Conservation (phyloP, 1,140 invertebrate genomes). For the Diuraphis noxia region DNA sequence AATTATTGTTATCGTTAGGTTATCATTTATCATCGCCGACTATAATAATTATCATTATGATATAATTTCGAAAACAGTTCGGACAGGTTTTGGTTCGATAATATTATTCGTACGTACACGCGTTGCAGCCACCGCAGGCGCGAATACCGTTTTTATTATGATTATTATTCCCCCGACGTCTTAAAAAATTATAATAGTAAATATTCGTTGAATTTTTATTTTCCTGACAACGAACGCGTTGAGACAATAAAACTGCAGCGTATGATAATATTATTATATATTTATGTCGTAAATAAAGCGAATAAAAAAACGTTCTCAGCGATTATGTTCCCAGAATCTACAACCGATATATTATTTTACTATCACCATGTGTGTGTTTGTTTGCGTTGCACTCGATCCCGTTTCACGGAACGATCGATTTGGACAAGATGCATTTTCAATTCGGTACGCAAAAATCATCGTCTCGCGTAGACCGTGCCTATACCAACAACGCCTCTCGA, state of each 20-base stretch:
- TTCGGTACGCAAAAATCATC: constrained; percentile 21
- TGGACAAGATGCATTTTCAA: constrained; percentile 27
- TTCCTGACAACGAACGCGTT: neutral
- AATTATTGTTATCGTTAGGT: neutral
- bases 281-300: neutral
- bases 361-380: neutral
- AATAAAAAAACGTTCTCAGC: neutral
- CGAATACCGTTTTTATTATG: neutral
- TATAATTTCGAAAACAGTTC: constrained; percentile 28
- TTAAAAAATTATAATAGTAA: neutral
- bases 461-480: neutral
- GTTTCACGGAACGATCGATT: constrained; percentile 15
- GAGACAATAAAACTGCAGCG: neutral
- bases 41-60: neutral
- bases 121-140: neutral
- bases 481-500: neutral
- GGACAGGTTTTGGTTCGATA: constrained; percentile 17
- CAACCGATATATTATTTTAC: neutral
- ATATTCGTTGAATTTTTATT: neutral
- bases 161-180: neutral
- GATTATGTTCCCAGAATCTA: neutral
- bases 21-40: constrained; percentile 1
- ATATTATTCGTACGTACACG: neutral
- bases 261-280: too few relatives aligned
- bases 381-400: neutral